Base-by-base conservation (phyloP, 2,113 vertebrate species). In the Rafetus swinhoei region DNA sequence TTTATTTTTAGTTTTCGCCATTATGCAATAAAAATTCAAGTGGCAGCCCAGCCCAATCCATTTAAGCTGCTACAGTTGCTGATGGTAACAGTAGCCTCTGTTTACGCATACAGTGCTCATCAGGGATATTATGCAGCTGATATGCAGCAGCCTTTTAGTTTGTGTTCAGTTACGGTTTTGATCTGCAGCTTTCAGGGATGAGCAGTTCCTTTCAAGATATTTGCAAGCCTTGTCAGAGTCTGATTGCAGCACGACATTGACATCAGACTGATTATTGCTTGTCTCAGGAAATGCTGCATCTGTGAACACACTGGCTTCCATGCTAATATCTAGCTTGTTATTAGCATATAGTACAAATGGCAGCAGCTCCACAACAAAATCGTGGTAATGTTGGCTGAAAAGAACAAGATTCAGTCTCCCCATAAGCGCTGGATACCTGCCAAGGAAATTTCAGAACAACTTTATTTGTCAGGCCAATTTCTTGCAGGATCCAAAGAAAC, bases 191-290 rank as follows among this genome's bases (percentile, higher is more conserved):
- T 93, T 97, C 92, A 94, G 92, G 96, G 96, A 97, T 89, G 95
- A 97, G 88, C 84, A 95, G 77, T 56, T 97, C 87, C 91, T 98
- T 97, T 97, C 95, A 96, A 96, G 96, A 92, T 97, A 97, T 97
- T 98, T 98, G 96, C 96, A 98, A 97, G 96, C 95, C 97, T 97
- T 97, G 95, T 97, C 97, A 97, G 93, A 97, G 91, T 76, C 93
- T 97, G 97, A 97, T 86, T 97, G 96, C 93, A 96, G 95, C 89
- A 60, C 95, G 97, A 96, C 96, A 96, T 85, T 2, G 25, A 94
- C 96, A 89, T 95, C 91, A 95, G 95, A 85, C 90, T 96, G 97
- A 96, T 98, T 95, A 95, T 95, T 96, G 91, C 94, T 97, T 97
- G 93, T 97, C 94, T 96, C 93, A 95, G 77, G 92, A 95, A 91